A percentile compares a stretch with the other conserved stretches of the same genome.
Conservation (phyloP, 2,888 invertebrate species). For the Deilephila porcellus region DNA sequence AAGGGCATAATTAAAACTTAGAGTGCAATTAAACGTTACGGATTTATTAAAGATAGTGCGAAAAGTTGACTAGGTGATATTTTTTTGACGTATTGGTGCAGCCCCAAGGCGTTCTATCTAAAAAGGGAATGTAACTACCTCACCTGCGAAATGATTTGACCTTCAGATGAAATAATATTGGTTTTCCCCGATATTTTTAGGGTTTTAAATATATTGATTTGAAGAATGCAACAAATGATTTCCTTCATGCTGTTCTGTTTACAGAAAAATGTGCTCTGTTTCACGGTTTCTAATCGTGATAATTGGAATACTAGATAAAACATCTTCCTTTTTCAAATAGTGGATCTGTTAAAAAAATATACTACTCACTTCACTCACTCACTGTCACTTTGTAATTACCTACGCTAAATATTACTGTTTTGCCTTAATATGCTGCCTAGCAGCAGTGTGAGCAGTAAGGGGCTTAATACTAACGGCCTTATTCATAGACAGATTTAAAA, state of each 20-base stretch:
- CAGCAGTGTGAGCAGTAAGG: no score
- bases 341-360: no score
- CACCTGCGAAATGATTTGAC: constrained; percentile 30
- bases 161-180: constrained; percentile 28
- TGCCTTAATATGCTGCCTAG: no score
- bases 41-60: constrained; percentile 29
- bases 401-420: no score
- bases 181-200: constrained; percentile 33
- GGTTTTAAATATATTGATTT: constrained; percentile 17
- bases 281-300: no score
- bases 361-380: no score
- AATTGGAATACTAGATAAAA: no score
- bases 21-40: background rate
- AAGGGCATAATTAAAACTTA: constrained; percentile 19
- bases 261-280: background rate
- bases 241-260: background rate
- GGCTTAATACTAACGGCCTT: no score
- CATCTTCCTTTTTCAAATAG: no score
- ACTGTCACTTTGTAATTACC: no score
- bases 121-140: constrained; percentile 36
- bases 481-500: no score
- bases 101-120: constrained; percentile 33
- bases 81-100: constrained; percentile 21
- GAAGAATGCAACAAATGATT: background rate
- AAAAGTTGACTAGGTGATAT: constrained; percentile 15